These are phyloP conservation scores for Trogon melanurus DNA, from an alignment of 2,113 vertebrate species.

Conservation along the genomic window DNA sequence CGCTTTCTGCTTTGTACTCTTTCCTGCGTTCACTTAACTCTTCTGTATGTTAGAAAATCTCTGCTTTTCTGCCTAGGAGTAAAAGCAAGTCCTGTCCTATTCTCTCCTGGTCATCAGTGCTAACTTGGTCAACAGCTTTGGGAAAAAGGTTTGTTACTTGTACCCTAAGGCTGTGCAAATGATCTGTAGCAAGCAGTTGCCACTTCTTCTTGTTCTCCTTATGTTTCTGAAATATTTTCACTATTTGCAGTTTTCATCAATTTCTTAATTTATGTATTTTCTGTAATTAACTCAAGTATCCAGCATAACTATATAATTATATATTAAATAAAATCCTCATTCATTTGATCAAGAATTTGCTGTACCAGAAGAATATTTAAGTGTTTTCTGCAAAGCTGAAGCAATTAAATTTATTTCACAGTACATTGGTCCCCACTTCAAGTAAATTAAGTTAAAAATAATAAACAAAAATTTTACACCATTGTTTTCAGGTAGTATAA, in stretches of 20 bases:
- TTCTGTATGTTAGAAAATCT: neutral
- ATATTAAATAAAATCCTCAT: constrained; percentile 16
- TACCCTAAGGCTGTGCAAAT: constrained; percentile 23
- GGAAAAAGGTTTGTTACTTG: constrained; percentile 1
- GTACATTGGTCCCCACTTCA: neutral
- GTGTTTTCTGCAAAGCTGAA: constrained; percentile 1
- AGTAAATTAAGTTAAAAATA: neutral
- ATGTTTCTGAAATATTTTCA: constrained; percentile 18
- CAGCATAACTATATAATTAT: neutral
- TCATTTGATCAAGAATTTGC: constrained; percentile 4
- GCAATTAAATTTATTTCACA: neutral
- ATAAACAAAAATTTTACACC: neutral
- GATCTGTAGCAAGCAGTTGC: neutral
- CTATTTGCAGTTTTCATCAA: constrained; percentile 31
- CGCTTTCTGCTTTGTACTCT: neutral
- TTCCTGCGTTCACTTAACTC: neutral
- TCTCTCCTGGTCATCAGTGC: neutral
- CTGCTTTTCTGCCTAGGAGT: neutral
- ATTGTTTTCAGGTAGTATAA: neutral
- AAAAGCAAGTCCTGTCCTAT: neutral
- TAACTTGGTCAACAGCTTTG: constrained; percentile 19
- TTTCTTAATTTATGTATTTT: constrained; percentile 52
- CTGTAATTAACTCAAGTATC: constrained; percentile 52
- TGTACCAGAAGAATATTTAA: neutral
- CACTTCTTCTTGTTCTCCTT: neutral